Base-by-base conservation (phyloP, 2,113 vertebrate species). In the Aix galericulata region DNA sequence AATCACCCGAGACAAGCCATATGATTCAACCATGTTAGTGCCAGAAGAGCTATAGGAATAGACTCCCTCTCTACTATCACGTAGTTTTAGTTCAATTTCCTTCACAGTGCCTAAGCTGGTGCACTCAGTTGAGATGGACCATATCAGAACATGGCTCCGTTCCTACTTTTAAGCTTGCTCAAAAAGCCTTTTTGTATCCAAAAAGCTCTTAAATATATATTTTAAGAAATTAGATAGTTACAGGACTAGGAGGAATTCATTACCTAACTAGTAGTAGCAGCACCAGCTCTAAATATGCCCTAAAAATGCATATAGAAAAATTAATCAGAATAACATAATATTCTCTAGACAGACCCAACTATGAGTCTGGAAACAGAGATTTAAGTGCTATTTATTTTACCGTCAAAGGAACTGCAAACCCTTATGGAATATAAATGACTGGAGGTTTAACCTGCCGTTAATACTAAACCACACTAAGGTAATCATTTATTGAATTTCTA, bases 391-490 rank as follows among this genome's bases (percentile, higher is more conserved):
- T 15, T 85, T 93, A 16, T 53, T 89, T 77, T 69, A 83, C 17
- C 63, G 83, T 79, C 63, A 90, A 90, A 95, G 59, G 67, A 83
- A 63, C 63, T 76, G 25, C 4, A 87, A 84, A 23, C 26, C 53
- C 32, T 89, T 88, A 84, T 58, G 53, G 53, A 34, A 76, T n/a
- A 72, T 9, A 95, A 84, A 91, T 44, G 7, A 93, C 6, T 36
- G 26, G 8, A 76, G 44, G 59, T 94, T 86, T 79, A 91, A 95
- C 38, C 64, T 85, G 44, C 4, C 38, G 69, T 89, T 71, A 92
- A 92, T 60, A 91, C 22, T 56, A 82, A 91, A 84, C 32, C 27
- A 14, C 2, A 18, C 71, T 52, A 93, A 78, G 38, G 31, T n/a
- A 86, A 89, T n/a, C 3, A 82, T 48, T 76, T 87, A 78, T n/a